A percentile compares a stretch with the other conserved stretches of the same genome.
Evolutionary conservation across 2,888 invertebrate genomes (phyloP).

Genomic region (Lomographa bimaculata): DNA sequence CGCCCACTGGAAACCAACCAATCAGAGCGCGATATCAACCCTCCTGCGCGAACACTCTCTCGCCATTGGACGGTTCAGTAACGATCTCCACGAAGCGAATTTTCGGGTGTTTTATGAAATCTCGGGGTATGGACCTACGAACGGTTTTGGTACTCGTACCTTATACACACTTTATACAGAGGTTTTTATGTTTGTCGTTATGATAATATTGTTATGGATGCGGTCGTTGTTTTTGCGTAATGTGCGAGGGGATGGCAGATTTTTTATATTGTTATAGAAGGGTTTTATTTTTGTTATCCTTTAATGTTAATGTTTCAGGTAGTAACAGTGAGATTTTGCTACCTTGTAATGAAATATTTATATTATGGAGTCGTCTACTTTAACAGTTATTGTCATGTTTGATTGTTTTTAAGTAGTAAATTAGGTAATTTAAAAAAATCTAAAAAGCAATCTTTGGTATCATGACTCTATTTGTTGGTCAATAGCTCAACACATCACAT

Average conservation of each 20-base stretch:
- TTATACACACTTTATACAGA: slow-evolving; percentile 16
- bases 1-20: slow-evolving; percentile 56
- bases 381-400: no score
- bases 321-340: neutral
- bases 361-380: no score
- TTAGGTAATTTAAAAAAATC: no score
- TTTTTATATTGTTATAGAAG: slow-evolving; percentile 28
- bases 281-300: slow-evolving; percentile 22
- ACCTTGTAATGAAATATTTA: no score
- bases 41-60: slow-evolving; percentile 56
- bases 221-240: slow-evolving; percentile 69
- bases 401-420: no score
- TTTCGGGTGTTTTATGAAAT: slow-evolving; percentile 76
- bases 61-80: slow-evolving; percentile 62
- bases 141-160: slow-evolving; percentile 26
- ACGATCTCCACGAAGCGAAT: slow-evolving; percentile 74
- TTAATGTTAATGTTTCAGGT: slow-evolving; percentile 1
- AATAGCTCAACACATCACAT: no score
- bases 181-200: slow-evolving; percentile 46
- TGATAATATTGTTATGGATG: slow-evolving; percentile 76
- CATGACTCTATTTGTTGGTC: no score
- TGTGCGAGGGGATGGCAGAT: slow-evolving; percentile 47
- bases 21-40: slow-evolving; percentile 58
- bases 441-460: no score
- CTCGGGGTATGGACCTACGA: slow-evolving; percentile 46